phyloP scores from a whole-genome alignment of 2,888 invertebrate genomes.

The Theodoxus fluviatilis region DNA sequence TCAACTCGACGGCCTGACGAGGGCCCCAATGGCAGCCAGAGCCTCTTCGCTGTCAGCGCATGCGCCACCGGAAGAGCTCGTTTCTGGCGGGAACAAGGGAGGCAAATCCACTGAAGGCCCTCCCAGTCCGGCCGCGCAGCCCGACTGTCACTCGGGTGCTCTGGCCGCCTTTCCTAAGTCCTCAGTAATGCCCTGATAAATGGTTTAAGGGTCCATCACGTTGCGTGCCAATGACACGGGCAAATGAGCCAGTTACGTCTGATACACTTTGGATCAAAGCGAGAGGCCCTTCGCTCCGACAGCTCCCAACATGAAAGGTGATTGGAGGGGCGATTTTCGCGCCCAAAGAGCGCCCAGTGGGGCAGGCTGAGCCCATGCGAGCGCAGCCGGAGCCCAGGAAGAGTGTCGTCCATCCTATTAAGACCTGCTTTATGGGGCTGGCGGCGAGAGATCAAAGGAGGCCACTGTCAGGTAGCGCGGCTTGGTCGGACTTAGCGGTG shows the following conservation, averaged over 20 bases:
- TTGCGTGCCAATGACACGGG: slow-evolving; percentile 32
- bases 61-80: no score
- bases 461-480: slow-evolving; percentile 28
- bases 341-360: no score
- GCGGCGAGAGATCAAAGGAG: slow-evolving; percentile 30
- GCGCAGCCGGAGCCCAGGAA: slow-evolving; percentile 23
- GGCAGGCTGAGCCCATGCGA: no score
- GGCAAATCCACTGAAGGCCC: no score
- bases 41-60: no score
- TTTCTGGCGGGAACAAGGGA: no score
- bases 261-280: slow-evolving; percentile 31
- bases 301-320: no score
- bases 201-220: slow-evolving; percentile 26
- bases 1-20: no score
- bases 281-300: slow-evolving; percentile 27
- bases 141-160: no score
- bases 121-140: no score
- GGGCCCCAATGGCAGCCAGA: no score
- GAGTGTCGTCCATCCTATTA: slow-evolving; percentile 31
- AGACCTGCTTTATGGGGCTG: slow-evolving; percentile 27
- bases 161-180: no score
- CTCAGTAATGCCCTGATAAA: slow-evolving; percentile 24
- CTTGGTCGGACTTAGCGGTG: slow-evolving; percentile 27
- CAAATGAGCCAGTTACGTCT: slow-evolving; percentile 33
- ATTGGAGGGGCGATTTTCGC: slow-evolving; percentile 30